Percentiles rank a stretch among this genome's conserved stretches.
These are phyloP conservation scores for Nicator chloris DNA, from an alignment of 2,113 vertebrate species.

Conservation along the genomic window DNA sequence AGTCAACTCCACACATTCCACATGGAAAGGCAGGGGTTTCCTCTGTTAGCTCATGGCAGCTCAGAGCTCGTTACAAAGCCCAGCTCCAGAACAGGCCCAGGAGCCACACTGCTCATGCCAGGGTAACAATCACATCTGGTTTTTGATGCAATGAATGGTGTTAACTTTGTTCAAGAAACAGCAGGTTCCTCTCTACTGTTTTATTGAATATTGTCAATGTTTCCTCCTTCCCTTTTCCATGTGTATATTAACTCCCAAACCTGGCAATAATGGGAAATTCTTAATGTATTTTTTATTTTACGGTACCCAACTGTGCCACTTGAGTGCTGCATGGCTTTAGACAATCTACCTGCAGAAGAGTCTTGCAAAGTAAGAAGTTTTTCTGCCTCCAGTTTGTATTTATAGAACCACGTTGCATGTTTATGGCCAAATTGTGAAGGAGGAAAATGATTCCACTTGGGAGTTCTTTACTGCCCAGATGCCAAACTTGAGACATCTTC, in stretches of 20 bases:
- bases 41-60: background rate
- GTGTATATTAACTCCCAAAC: background rate
- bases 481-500: background rate
- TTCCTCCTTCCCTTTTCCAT: background rate
- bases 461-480: background rate
- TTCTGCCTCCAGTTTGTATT: background rate
- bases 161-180: background rate
- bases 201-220: background rate
- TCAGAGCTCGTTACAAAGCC: rapidly evolving
- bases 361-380: background rate
- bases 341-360: background rate
- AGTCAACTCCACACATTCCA: background rate
- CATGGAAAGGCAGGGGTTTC: background rate
- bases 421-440: background rate
- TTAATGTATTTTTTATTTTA: background rate
- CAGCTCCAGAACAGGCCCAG: background rate
- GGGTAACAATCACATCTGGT: background rate
- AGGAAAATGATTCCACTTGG: background rate
- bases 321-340: background rate
- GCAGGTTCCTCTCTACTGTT: background rate
- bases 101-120: background rate
- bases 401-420: background rate
- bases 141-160: background rate
- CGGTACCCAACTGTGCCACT: background rate
- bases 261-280: background rate